These are phyloP conservation scores for Ceyx margarethae DNA, from an alignment of 2,113 vertebrate species.

Conservation along the genomic window DNA sequence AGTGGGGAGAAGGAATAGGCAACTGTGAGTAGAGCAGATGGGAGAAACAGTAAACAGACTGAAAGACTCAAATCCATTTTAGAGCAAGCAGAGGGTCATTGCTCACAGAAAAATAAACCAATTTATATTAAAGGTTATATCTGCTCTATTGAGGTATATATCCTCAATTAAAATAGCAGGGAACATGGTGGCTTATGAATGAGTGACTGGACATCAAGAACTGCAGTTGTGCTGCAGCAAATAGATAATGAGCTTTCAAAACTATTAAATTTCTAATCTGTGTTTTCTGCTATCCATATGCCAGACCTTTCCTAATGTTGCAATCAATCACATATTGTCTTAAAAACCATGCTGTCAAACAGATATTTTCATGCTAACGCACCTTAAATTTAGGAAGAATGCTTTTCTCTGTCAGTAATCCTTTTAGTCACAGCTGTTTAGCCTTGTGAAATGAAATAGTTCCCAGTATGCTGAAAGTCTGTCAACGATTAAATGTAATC, in stretches of 20 bases:
- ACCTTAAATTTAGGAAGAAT: conserved; percentile 29
- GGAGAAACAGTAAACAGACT: neutral
- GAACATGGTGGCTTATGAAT: neutral
- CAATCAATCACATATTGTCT: neutral
- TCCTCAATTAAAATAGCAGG: neutral
- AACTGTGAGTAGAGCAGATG: neutral
- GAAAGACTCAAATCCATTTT: neutral
- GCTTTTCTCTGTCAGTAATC: conserved; percentile 33
- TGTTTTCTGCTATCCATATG: neutral
- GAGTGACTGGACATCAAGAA: neutral
- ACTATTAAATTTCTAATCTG: neutral
- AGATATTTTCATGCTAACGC: neutral
- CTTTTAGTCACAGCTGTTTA: conserved; percentile 61
- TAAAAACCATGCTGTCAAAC: neutral
- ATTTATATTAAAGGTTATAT: neutral
- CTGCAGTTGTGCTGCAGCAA: neutral
- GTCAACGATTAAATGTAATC: conserved; percentile 47
- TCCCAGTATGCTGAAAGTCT: conserved; percentile 28
- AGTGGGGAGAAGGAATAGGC: neutral
- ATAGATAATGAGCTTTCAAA: neutral
- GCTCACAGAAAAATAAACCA: neutral
- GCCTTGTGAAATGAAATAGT: conserved; percentile 39
- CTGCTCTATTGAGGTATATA: neutral
- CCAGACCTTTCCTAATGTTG: neutral
- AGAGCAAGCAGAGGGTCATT: neutral